Evolutionary conservation across 1,140 invertebrate species (phyloP).

Genomic region (Ridgeia piscesae): DNA sequence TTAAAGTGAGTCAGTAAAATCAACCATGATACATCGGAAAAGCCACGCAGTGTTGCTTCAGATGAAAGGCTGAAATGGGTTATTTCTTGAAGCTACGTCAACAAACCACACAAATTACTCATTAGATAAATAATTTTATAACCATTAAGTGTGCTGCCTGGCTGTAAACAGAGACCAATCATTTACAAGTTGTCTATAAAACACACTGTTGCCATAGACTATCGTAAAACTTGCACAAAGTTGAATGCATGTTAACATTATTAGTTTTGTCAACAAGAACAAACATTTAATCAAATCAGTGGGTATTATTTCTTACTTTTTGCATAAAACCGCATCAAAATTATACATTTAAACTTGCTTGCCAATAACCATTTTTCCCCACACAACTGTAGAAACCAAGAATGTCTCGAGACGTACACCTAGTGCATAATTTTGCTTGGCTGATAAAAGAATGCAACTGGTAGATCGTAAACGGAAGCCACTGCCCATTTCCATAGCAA

Average conservation of each 20-base stretch:
- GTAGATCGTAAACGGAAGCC: too few species aligned
- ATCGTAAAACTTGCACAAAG: neutral
- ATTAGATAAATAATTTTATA: neutral
- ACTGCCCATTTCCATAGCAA: too few species aligned
- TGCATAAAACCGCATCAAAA: neutral
- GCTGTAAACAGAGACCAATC: neutral
- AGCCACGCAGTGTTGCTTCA: too few species aligned
- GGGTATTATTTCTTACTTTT: neutral
- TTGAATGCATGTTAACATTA: neutral
- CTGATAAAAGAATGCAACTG: neutral
- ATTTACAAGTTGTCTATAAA: neutral
- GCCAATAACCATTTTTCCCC: neutral
- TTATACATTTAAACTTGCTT: neutral
- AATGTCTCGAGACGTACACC: neutral
- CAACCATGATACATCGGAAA: too few species aligned
- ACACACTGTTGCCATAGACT: neutral
- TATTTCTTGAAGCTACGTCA: neutral
- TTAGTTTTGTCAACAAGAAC: neutral
- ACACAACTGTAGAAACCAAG: neutral
- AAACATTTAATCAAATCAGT: neutral
- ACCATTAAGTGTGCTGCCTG: neutral
- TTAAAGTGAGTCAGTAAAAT: too few species aligned
- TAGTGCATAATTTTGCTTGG: neutral
- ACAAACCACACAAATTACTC: neutral
- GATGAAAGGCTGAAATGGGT: too few species aligned